Evolutionary conservation across 2,888 invertebrate species (phyloP).

Genomic region (Idaea aversata): DNA sequence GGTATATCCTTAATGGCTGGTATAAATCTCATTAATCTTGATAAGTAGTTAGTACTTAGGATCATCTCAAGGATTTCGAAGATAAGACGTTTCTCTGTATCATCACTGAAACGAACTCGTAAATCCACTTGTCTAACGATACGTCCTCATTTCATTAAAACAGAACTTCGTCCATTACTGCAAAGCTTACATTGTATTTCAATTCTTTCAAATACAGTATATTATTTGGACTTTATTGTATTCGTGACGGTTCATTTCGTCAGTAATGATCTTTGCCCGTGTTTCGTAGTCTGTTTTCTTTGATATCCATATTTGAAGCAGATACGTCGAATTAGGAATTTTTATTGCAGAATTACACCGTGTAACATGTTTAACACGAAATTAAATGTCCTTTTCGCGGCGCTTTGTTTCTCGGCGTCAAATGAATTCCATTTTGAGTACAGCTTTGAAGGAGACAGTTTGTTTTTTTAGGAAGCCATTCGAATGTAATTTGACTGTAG

Average conservation of each 20-base stretch:
- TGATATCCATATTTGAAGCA: neutral
- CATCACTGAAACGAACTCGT: constrained; percentile 25
- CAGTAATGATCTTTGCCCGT: neutral
- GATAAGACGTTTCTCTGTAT: constrained; percentile 56
- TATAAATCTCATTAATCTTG: constrained; percentile 57
- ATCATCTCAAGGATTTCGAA: constrained; percentile 59
- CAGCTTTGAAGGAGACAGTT: constrained; percentile 8
- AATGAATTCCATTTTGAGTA: neutral
- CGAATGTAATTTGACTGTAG: constrained; percentile 26
- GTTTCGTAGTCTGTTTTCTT: neutral
- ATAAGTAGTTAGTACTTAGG: constrained; percentile 58
- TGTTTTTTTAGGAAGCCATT: constrained; percentile 12
- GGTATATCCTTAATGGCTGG: neutral
- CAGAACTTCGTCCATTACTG: neutral
- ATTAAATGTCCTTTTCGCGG: constrained; percentile 12
- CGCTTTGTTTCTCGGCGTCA: constrained; percentile 8
- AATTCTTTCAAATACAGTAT: neutral
- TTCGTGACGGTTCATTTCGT: neutral
- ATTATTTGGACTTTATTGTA: neutral
- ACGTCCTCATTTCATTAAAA: constrained; percentile 1
- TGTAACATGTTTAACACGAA: constrained; percentile 10
- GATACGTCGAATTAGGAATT: neutral
- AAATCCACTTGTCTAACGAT: constrained; percentile 13
- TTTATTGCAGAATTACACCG: constrained; percentile 17
- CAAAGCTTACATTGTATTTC: neutral